Conservation (phyloP, 2,888 invertebrate genomes). For the Amphipoea oculea region DNA sequence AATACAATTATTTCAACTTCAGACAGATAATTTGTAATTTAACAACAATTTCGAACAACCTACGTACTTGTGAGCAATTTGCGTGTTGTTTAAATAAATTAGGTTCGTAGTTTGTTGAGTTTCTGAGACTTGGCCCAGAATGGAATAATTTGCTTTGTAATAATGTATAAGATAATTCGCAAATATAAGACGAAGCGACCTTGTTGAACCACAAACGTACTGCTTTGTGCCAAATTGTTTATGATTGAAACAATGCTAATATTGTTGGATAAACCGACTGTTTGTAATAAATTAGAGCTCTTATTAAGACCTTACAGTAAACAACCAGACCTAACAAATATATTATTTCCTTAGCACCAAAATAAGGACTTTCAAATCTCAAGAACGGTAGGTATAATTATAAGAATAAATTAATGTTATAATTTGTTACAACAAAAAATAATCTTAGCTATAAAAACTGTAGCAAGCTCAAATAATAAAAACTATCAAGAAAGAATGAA, state of each 20-base stretch:
- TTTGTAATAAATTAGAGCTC: conserved; percentile 19
- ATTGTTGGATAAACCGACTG: conserved; percentile 10
- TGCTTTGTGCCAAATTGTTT: conserved; percentile 5
- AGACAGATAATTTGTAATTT: background rate
- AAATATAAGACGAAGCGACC: conserved; percentile 8
- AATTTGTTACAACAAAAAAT: conserved; percentile 24
- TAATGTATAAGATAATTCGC: background rate
- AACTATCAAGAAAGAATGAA: background rate
- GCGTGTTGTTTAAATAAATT: background rate
- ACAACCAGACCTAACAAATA: background rate
- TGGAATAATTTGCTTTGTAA: conserved; percentile 2
- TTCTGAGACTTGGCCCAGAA: background rate
- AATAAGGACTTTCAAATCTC: background rate
- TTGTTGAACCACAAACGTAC: background rate
- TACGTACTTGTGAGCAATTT: background rate
- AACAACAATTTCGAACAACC: background rate
- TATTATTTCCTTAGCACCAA: no score
- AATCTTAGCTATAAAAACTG: conserved; percentile 11
- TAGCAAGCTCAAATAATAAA: conserved; percentile 2
- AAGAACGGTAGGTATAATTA: background rate
- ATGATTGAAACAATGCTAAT: conserved; percentile 18
- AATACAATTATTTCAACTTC: background rate
- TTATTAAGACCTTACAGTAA: background rate
- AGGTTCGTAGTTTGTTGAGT: background rate
- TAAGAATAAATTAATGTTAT: conserved; percentile 7